These are phyloP conservation scores for Lasioglossum zephyrum DNA, from an alignment of 2,888 invertebrate genomes.

Conservation along the genomic window DNA sequence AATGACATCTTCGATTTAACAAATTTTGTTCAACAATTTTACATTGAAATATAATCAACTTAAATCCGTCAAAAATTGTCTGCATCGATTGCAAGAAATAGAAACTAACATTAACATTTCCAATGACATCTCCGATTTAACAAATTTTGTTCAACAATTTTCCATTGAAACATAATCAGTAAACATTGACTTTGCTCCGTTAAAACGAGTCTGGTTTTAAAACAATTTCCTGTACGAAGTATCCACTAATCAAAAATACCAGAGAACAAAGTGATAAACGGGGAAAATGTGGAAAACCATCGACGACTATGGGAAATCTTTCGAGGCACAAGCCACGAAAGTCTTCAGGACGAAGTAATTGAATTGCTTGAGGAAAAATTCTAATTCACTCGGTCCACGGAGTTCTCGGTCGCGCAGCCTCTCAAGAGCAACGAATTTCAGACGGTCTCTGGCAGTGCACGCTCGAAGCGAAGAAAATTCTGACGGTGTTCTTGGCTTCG, in stretches of 20 bases:
- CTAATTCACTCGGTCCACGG: not conserved
- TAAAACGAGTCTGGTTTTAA: not conserved
- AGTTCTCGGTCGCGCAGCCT: not conserved
- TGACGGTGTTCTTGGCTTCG: constrained; percentile 31
- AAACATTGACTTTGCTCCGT: too few species aligned
- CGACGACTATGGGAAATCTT: not conserved
- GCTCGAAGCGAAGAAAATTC: constrained; percentile 15
- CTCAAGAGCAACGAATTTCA: constrained; percentile 9
- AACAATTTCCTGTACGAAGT: not conserved
- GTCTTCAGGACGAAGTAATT: not conserved
- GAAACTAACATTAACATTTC: too few species aligned
- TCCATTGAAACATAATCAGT: too few species aligned
- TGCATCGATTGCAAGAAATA: too few species aligned
- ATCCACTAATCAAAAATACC: not conserved
- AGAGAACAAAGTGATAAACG: not conserved
- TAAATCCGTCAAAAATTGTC: not conserved
- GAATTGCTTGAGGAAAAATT: constrained; percentile 10
- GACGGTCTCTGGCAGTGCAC: not conserved
- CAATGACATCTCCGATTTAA: too few species aligned
- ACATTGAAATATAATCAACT: too few species aligned
- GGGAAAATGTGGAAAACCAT: not conserved
- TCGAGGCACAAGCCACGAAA: not conserved
- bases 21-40: too few species aligned
- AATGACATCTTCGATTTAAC: too few species aligned
- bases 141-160: too few species aligned